Conservation (phyloP, 2,113 vertebrate species). For the Cottus gobio region DNA sequence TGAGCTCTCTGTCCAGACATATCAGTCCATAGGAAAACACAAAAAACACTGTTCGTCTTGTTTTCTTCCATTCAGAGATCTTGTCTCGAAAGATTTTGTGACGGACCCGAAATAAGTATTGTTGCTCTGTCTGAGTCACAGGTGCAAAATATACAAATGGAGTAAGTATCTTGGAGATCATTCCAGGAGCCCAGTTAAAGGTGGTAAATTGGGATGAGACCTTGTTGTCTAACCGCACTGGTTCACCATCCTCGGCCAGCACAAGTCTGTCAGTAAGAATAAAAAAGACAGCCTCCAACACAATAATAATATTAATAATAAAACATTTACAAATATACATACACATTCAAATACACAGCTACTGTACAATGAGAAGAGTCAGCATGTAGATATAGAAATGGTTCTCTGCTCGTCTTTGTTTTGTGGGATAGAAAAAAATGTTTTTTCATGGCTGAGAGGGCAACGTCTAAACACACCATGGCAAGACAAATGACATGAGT, state of each 20-base stretch:
- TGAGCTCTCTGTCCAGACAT: background rate
- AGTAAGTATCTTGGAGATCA: conserved; percentile 50
- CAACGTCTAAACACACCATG: conserved; percentile 76
- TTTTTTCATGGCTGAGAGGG: conserved; percentile 75
- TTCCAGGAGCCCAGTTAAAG: conserved; percentile 42
- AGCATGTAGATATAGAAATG: conserved; percentile 53
- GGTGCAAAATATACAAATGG: conserved; percentile 46
- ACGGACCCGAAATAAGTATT: conserved; percentile 9
- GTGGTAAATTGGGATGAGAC: conserved; percentile 11
- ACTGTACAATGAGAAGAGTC: conserved; percentile 65
- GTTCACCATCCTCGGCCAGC: conserved; percentile 20
- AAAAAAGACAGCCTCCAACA: conserved; percentile 37
- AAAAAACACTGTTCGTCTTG: background rate
- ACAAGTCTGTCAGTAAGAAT: conserved; percentile 34
- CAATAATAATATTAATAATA: conserved; percentile 71
- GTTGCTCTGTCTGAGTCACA: conserved; percentile 29
- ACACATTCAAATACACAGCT: conserved; percentile 72
- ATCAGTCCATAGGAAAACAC: background rate
- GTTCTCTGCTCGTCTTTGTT: conserved; percentile 54
- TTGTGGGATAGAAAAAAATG: conserved; percentile 60
- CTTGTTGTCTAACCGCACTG: conserved; percentile 18
- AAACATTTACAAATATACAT: conserved; percentile 77
- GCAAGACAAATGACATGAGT: conserved; percentile 83
- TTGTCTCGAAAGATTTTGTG: conserved; percentile 17
- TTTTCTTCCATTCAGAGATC: conserved; percentile 21